Percentiles rank a stretch among this genome's conserved stretches.
These are phyloP conservation scores for Clytia hemisphaerica DNA, from an alignment of 30 jellyfish, hydroid and myxozoan species.

Conservation along the genomic window DNA sequence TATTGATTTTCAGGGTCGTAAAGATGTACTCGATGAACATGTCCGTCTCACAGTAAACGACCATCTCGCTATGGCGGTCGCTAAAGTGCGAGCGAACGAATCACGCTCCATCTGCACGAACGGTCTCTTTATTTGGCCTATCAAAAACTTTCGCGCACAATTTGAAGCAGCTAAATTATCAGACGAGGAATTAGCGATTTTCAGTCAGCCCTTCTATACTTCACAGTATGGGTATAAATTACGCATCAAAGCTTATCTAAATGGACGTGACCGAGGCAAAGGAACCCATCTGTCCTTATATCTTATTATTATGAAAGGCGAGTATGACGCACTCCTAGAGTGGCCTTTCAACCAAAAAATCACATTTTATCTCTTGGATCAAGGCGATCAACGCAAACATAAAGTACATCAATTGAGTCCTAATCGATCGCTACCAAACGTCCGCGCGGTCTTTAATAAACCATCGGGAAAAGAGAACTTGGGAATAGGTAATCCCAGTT, in stretches of 20 bases:
- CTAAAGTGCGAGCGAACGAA: slow-evolving; percentile 75
- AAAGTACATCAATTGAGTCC: slow-evolving; percentile 93
- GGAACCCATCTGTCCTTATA: slow-evolving; percentile 89
- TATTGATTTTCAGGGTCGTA: slow-evolving; percentile 55
- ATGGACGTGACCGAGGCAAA: slow-evolving; percentile 96
- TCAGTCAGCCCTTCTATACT: slow-evolving; percentile 89
- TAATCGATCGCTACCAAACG: slow-evolving; percentile 85
- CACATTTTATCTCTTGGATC: slow-evolving; percentile 76
- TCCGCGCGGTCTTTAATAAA: slow-evolving; percentile 84
- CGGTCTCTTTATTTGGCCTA: slow-evolving; percentile 73
- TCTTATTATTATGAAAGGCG: slow-evolving; percentile 90
- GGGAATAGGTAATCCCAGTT: slow-evolving; percentile 95
- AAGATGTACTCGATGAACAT: slow-evolving; percentile 72
- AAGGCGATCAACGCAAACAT: slow-evolving; percentile 81
- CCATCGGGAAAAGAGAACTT: slow-evolving; percentile 77
- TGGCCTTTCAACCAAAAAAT: slow-evolving; percentile 94
- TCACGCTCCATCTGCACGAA: slow-evolving; percentile 84
- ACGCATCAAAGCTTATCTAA: slow-evolving; percentile 64
- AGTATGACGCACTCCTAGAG: slow-evolving; percentile 72
- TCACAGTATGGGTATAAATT: slow-evolving; percentile 91
- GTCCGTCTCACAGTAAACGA: slow-evolving; percentile 46
- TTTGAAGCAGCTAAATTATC: slow-evolving; percentile 73
- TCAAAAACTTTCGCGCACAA: slow-evolving; percentile 66
- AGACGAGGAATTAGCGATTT: slow-evolving; percentile 81
- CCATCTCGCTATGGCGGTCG: slow-evolving; percentile 83